Evolutionary conservation across 2,797 vertebrate genomes (phyloP), one percentile per base, ranked within the genome.

Genomic region (Salmo trutta): DNA sequence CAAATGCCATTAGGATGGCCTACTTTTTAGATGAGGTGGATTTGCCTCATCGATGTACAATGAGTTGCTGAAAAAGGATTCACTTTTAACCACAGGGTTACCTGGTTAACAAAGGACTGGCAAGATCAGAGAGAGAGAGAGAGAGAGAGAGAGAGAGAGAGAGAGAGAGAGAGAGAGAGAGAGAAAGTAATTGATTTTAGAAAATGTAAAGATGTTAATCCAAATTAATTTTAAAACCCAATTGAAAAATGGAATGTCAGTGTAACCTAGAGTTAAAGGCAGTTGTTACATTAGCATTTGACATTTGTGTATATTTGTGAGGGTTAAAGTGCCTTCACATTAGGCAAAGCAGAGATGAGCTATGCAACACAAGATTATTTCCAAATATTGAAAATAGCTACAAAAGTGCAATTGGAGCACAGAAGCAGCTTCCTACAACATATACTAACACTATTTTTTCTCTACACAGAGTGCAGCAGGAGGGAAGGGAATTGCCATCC

Each of bases 401-500:
- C 27, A 19, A 5, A 56, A 54, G 51, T 29, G 6, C 51, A 73
- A 29, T 54, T 73, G 71, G 5, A 54, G 71, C 71, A 53, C 24
- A 72, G 33, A 19, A 4, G 8, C 7, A 51, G 24, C 52, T 31
- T 19, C 24, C 29, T 72, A 69, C 67, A 41, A 52, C 71, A 56
- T 27, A 31, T 54, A 72, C 7, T 56, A 19, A 54, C 51, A 53
- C n/a, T 5, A 47, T 51, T 33, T 24, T 21, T n/a, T 71, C 41
- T 21, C 41, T 2, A 24, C 41, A 14, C 12, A 69, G 17, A 24
- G 24, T 31, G 66, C 27, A 92, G 91, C 91, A 92, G 89, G 92
- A 88, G 92, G 91, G 92, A 91, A 93, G 92, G 92, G 94, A 82
- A 95, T 93, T 93, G 93, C 94, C 94, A 92, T 93, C 90, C 87